phyloP scores from a whole-genome alignment of 2,888 invertebrate species.

The Imbricaverruca yamaguchii region DNA sequence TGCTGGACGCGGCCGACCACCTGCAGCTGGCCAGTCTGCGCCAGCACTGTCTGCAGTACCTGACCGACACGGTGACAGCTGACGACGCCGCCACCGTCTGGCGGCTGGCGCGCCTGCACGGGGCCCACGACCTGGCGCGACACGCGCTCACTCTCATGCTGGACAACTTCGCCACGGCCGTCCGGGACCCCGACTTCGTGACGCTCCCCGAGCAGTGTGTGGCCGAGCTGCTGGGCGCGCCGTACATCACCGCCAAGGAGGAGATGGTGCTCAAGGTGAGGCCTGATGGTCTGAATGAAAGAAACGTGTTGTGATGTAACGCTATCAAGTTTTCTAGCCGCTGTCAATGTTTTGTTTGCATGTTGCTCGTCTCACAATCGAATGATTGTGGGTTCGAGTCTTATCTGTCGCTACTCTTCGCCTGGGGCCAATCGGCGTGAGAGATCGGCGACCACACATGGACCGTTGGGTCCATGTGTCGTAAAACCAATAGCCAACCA shows the following conservation, averaged over 20 bases:
- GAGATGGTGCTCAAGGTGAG: neutral
- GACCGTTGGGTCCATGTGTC: too few species aligned
- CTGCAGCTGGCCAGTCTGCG: neutral
- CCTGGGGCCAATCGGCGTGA: too few species aligned
- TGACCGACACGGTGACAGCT: neutral
- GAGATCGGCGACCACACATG: too few species aligned
- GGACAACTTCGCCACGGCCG: neutral
- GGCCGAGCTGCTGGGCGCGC: neutral
- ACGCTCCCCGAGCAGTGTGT: neutral
- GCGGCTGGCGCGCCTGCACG: neutral
- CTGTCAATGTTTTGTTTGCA: too few species aligned
- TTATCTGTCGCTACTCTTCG: too few species aligned
- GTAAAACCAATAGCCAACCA: too few species aligned
- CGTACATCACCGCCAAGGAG: neutral
- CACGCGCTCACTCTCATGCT: neutral
- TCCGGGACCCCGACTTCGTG: neutral
- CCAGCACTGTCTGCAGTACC: constrained; percentile 1
- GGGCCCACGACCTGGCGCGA: neutral
- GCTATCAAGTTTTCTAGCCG: too few species aligned
- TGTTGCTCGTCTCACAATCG: too few species aligned
- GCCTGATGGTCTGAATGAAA: neutral
- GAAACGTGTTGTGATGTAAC: too few species aligned
- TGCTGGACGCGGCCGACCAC: constrained; percentile 1
- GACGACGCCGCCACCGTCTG: neutral
- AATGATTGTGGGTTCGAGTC: too few species aligned